Evolutionary conservation across 1,140 invertebrate genomes (phyloP), one percentile per base, ranked within the genome.

Genomic region (Melanaphis sacchari): DNA sequence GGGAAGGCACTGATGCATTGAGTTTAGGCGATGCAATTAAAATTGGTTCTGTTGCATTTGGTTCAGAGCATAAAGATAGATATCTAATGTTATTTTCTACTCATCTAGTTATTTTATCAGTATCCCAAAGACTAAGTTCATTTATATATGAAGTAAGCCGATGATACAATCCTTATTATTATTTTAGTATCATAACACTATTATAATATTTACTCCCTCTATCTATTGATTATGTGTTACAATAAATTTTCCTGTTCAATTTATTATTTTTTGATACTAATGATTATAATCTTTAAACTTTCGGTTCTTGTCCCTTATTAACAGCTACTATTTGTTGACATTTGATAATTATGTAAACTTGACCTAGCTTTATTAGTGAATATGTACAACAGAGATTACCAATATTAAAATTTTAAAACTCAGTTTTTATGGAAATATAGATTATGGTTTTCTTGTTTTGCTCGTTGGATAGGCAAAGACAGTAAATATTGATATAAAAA

Each of bases 81-180:
- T 99, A 99, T 95, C 97, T 99, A 94, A 98, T 99, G 2, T 96
- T 99, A 2, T 99, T 99, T 95, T 97, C 98, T 31, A 96, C 97
- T 90, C 97, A 97, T 0, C 95, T 99, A 93, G 96, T 99, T n/a
- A 97, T 99, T 94, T 95, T 99, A 59, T 98, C 98, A 93, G 98
- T 99, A 93, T 99, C 98, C 95, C 96, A 98, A 90, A 96, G 98
- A 94, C 97, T 99, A 95, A 99, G 98, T 95, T 98, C 98, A n/a
- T 99, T 99, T 95, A 97, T 98, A 94, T 99, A 99, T 95, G 98
- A 99, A 97, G 98, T 99, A 95, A 95, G 94, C 94, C 36, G 36
- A 36, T 46, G 0, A 24, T 41, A 31, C 5, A 36, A 49, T 11
- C 11, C 15, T 38, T 38, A 82, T 82, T 49, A 43, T 40, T 82